phyloP scores from a whole-genome alignment of 2,888 invertebrate genomes.

The Drosophila antonietae region DNA sequence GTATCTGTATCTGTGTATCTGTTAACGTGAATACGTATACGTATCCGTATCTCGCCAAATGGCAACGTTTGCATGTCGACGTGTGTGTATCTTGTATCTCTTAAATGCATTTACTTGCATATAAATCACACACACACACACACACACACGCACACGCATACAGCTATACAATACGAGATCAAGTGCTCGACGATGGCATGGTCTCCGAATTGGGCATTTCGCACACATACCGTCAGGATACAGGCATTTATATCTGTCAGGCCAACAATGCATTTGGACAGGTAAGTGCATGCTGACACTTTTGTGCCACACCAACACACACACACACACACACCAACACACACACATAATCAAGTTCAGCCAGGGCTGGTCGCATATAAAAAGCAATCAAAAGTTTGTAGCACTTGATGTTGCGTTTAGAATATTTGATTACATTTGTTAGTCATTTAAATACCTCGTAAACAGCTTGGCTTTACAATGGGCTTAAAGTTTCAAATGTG shows the following conservation, averaged over 20 bases:
- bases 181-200: constrained; percentile 91
- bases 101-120: constrained; percentile 80
- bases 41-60: constrained; percentile 11
- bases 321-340: constrained; percentile 18
- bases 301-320: constrained; percentile 48
- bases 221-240: constrained; percentile 94
- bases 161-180: constrained; percentile 90
- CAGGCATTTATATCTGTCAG: constrained; percentile 94
- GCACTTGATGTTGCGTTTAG: constrained; percentile 14
- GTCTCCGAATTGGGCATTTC: constrained; percentile 94
- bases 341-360: constrained; percentile 24
- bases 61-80: constrained; percentile 41
- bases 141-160: constrained; percentile 26
- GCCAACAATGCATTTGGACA: constrained; percentile 96
- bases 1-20: constrained; percentile 23
- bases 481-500: not conserved
- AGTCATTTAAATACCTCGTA: not conserved
- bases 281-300: constrained; percentile 86
- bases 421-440: constrained; percentile 16
- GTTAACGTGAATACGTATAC: constrained; percentile 11
- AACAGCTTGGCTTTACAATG: not conserved
- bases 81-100: constrained; percentile 59
- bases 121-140: constrained; percentile 67
- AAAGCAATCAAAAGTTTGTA: constrained; percentile 24
- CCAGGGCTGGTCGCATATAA: constrained; percentile 5